Conservation (phyloP, 2,888 invertebrate genomes). For the Archips xylosteana region DNA sequence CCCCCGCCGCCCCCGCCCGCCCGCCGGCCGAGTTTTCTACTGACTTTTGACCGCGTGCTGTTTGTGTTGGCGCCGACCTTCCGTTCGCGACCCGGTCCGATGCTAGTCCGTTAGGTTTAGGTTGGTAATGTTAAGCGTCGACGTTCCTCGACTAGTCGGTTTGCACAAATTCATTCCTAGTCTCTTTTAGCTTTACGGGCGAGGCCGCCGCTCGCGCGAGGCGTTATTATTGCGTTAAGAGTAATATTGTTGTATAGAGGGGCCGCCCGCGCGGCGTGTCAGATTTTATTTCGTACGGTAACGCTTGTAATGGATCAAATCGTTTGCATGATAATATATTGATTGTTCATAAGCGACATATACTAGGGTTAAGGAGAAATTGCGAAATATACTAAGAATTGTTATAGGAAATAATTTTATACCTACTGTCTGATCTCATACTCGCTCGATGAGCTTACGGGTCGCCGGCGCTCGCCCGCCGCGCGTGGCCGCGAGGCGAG, state of each 20-base stretch:
- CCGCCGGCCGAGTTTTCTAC: background rate
- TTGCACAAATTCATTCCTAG: conserved; percentile 23
- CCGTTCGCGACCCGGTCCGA: background rate
- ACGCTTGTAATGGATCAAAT: conserved; percentile 66
- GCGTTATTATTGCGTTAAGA: conserved; percentile 54
- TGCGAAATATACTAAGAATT: conserved; percentile 59
- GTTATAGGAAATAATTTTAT: conserved; percentile 70
- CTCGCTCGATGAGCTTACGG: conserved; percentile 59
- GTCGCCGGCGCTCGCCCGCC: conserved; percentile 39
- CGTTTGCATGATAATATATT: conserved; percentile 59
- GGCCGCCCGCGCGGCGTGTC: conserved; percentile 43
- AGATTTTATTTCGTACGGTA: conserved; percentile 52
- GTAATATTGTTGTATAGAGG: conserved; percentile 54
- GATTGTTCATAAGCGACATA: conserved; percentile 56
- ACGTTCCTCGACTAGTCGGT: conserved; percentile 10
- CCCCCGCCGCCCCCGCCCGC: conserved; percentile 45
- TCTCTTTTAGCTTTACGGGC: conserved; percentile 9
- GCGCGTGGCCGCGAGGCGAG: background rate
- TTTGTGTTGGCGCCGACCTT: background rate
- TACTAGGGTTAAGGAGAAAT: conserved; percentile 54
- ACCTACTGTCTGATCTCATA: conserved; percentile 60
- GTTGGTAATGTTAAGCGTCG: background rate
- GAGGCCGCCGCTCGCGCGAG: conserved; percentile 41
- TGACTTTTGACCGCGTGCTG: background rate
- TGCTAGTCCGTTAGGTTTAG: background rate